Evolutionary conservation across 2,888 invertebrate genomes (phyloP).

Genomic region (Hemaris fuciformis): DNA sequence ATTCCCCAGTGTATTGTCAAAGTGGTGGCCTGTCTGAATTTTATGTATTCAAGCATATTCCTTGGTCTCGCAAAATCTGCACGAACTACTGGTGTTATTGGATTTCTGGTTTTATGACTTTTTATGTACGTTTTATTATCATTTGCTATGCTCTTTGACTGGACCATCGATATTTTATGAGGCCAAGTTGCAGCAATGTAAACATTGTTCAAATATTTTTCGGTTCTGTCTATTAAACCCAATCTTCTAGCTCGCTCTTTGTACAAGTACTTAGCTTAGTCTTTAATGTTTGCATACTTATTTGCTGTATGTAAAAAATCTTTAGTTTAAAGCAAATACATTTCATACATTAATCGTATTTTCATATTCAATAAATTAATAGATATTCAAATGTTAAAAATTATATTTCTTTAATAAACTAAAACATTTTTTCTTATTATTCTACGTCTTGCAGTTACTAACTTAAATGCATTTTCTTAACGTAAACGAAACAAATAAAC

Average conservation of each 20-base stretch:
- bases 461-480: constrained; percentile 8
- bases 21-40: neutral
- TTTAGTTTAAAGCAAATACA: no score
- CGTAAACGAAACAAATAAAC: neutral
- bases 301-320: no score
- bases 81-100: constrained; percentile 63
- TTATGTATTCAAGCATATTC: constrained; percentile 26
- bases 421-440: no score
- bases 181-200: neutral
- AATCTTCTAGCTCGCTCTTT: no score
- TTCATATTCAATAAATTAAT: no score
- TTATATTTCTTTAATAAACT: no score
- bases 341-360: no score
- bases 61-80: constrained; percentile 38
- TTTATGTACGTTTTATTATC: constrained; percentile 1
- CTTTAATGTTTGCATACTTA: no score
- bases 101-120: constrained; percentile 51
- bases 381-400: no score
- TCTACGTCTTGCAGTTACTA: no score
- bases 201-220: neutral
- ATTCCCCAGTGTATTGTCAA: neutral
- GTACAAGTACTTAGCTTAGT: no score
- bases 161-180: neutral
- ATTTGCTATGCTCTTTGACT: constrained; percentile 7
- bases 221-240: no score